Evolutionary conservation across 2,113 vertebrate species (phyloP).

Genomic region (Spilogale gracilis): DNA sequence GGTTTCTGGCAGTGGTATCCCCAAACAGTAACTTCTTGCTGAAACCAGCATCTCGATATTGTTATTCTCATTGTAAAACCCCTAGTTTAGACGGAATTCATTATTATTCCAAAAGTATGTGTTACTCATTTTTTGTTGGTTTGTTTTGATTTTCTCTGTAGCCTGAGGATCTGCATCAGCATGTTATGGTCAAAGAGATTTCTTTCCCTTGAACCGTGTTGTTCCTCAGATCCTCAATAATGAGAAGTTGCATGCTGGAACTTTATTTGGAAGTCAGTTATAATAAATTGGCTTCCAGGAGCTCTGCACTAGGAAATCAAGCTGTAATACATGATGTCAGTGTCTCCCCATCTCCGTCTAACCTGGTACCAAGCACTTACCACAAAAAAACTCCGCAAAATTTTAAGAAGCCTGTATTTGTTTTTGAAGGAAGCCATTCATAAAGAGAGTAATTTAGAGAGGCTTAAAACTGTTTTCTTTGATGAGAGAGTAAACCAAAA

Average conservation of each 20-base stretch:
- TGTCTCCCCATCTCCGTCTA: not conserved
- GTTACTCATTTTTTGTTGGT: not conserved
- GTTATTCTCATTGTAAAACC: not conserved
- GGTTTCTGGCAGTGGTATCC: not conserved
- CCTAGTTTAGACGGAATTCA: not conserved
- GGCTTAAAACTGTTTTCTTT: not conserved
- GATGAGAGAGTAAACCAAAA: not conserved
- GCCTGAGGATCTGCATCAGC: not conserved
- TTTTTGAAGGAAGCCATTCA: not conserved
- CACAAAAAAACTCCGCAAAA: not conserved
- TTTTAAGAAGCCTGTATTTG: not conserved
- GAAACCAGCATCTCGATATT: not conserved
- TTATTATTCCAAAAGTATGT: not conserved
- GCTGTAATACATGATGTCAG: not conserved
- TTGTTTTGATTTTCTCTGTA: not conserved
- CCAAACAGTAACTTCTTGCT: not conserved
- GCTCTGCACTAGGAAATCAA: not conserved
- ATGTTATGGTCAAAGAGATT: not conserved
- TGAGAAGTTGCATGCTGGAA: not conserved
- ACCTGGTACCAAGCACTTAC: not conserved
- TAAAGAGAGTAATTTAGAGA: not conserved
- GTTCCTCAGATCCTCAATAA: not conserved
- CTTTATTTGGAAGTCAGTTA: conserved; percentile 15
- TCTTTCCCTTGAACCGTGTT: not conserved
- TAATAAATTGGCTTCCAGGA: not conserved